A percentile compares a stretch with the other conserved stretches of the same genome.
These are phyloP conservation scores for Oxycera nigricornis DNA, from an alignment of 2,888 invertebrate species.

Conservation along the genomic window DNA sequence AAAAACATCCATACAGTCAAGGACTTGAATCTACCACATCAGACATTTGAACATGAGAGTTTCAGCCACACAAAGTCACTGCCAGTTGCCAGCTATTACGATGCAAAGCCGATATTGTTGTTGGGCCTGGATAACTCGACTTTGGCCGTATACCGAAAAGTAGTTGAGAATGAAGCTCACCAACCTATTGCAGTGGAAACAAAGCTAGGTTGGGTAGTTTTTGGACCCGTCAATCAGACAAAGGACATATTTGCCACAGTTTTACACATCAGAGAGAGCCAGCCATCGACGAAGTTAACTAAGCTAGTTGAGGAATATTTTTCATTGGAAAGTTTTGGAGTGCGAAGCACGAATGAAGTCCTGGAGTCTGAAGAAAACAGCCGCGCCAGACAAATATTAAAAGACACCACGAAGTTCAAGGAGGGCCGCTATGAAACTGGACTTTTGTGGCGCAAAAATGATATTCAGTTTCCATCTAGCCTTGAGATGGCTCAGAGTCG, in stretches of 20 bases:
- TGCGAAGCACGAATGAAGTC: background rate
- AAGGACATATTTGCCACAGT: background rate
- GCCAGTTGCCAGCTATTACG: background rate
- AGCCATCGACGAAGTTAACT: background rate
- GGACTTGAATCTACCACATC: background rate
- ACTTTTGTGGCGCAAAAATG: no score
- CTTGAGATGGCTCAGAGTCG: slow-evolving; percentile 36
- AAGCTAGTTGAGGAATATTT: background rate
- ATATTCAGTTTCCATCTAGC: no score
- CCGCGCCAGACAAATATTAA: background rate
- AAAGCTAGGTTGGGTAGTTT: background rate
- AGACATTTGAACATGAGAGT: background rate
- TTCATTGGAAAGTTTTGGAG: background rate
- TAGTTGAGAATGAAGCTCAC: no score
- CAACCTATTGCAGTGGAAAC: background rate
- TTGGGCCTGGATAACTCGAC: background rate
- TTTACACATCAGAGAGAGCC: background rate
- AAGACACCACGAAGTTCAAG: slow-evolving; percentile 27
- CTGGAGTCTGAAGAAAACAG: background rate
- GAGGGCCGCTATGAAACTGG: background rate
- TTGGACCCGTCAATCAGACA: background rate
- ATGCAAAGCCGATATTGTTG: background rate
- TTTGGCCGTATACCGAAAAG: background rate
- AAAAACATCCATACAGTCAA: background rate
- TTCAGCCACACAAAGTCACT: background rate